These are phyloP conservation scores for Acromyrmex heyeri DNA, from an alignment of 1,140 invertebrate species.

Conservation along the genomic window DNA sequence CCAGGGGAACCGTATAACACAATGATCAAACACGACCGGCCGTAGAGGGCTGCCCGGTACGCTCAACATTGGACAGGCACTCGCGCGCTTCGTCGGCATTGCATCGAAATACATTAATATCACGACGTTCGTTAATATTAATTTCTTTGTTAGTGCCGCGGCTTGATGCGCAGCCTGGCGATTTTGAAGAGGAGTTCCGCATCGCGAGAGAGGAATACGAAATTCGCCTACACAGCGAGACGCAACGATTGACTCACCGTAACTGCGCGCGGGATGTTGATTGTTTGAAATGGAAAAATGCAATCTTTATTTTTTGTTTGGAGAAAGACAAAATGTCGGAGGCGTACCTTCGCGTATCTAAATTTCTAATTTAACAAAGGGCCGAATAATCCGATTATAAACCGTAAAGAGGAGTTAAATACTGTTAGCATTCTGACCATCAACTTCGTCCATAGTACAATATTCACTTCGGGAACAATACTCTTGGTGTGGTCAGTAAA, in stretches of 20 bases:
- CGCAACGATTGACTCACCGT: constrained; percentile 30
- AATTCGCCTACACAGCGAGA: constrained; percentile 21
- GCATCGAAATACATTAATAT: constrained; percentile 74
- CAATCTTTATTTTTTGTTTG: constrained; percentile 35
- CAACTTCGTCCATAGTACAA: neutral
- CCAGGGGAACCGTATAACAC: constrained; percentile 83
- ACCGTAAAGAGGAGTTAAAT: constrained; percentile 10
- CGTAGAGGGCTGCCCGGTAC: constrained; percentile 65
- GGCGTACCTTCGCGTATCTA: neutral
- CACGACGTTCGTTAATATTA: constrained; percentile 55
- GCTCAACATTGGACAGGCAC: constrained; percentile 65
- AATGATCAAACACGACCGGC: constrained; percentile 82
- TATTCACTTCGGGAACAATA: constrained; percentile 35
- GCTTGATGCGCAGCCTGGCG: constrained; percentile 32
- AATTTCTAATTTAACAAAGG: constrained; percentile 28
- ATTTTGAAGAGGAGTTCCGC: constrained; percentile 30
- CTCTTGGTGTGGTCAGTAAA: constrained; percentile 26
- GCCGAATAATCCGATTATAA: neutral
- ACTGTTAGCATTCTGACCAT: neutral
- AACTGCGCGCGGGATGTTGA: constrained; percentile 5
- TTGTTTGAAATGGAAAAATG: constrained; percentile 19
- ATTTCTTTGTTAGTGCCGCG: constrained; percentile 60
- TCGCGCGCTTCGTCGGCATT: constrained; percentile 60
- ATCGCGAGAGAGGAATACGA: constrained; percentile 7
- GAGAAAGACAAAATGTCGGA: constrained; percentile 10